A percentile compares a stretch with the other conserved stretches of the same genome.
These are phyloP conservation scores for Craseonycteris thonglongyai DNA, from an alignment of 2,113 vertebrate species.

Conservation along the genomic window DNA sequence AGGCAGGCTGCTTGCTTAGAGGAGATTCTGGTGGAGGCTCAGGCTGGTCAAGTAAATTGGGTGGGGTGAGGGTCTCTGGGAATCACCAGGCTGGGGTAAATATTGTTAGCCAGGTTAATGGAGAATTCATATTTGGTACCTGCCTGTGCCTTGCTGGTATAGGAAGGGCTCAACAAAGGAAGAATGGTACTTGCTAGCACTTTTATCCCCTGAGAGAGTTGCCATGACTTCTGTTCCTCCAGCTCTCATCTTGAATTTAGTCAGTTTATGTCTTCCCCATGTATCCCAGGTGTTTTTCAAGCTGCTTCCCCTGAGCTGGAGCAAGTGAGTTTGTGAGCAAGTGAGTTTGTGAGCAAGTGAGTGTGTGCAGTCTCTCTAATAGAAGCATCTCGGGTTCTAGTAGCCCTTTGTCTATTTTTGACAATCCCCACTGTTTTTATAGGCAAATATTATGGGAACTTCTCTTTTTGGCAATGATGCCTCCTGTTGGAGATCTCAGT, in stretches of 20 bases:
- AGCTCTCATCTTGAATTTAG: background rate
- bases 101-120: too few relatives aligned
- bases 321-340: too few relatives aligned
- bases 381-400: background rate
- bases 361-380: background rate
- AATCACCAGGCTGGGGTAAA: background rate
- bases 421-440: too few relatives aligned
- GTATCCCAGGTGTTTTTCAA: background rate
- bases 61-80: background rate
- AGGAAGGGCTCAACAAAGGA: background rate
- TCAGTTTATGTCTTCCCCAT: background rate
- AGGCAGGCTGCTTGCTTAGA: background rate
- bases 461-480: background rate
- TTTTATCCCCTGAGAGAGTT: too few relatives aligned
- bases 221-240: too few relatives aligned
- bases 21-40: background rate
- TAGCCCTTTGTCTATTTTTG: background rate
- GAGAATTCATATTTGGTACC: background rate
- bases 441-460: background rate
- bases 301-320: background rate
- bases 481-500: background rate
- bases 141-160: too few relatives aligned
- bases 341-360: background rate
- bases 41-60: background rate
- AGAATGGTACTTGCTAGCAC: background rate